phyloP scores from a whole-genome alignment of 2,113 vertebrate genomes.

The Seriola aureovittata region DNA sequence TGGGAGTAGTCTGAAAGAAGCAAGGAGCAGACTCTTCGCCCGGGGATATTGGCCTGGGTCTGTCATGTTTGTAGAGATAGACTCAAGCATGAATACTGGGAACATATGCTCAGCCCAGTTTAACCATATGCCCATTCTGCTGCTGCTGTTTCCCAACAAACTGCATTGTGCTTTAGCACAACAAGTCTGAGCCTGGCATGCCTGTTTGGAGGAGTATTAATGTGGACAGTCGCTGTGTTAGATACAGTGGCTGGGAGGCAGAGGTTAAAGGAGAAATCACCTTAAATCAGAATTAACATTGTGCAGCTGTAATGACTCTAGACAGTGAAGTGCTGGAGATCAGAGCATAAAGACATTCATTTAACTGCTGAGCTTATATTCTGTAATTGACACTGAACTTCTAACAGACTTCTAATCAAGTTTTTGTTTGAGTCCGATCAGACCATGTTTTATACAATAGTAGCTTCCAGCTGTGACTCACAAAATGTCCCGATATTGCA shows the following conservation, averaged over 20 bases:
- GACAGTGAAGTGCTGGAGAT: conserved; percentile 2
- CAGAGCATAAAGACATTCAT: neutral
- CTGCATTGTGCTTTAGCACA: conserved; percentile 58
- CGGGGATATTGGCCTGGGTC: conserved; percentile 68
- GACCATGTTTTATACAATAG: conserved; percentile 30
- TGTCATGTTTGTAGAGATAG: conserved; percentile 67
- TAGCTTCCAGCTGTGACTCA: conserved; percentile 56
- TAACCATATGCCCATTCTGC: conserved; percentile 78
- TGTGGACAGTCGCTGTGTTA: conserved; percentile 31
- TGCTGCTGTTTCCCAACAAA: conserved; percentile 68
- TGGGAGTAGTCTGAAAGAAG: conserved; percentile 45
- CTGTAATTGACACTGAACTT: conserved; percentile 33
- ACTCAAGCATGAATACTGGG: conserved; percentile 69
- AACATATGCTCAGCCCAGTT: conserved; percentile 77
- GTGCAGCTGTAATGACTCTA: neutral
- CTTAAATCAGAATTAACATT: conserved; percentile 45
- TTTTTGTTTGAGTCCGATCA: conserved; percentile 18
- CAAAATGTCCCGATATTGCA: conserved; percentile 43
- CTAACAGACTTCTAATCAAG: conserved; percentile 21
- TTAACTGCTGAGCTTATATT: conserved; percentile 10
- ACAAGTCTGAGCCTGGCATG: conserved; percentile 61
- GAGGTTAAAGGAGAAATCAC: conserved; percentile 39
- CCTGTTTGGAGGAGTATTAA: conserved; percentile 33
- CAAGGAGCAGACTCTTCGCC: conserved; percentile 71
- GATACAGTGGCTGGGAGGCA: conserved; percentile 31